A percentile compares a stretch with the other conserved stretches of the same genome.
These are phyloP conservation scores for Barbus barbus DNA, from an alignment of 2,113 vertebrate species.

Conservation along the genomic window DNA sequence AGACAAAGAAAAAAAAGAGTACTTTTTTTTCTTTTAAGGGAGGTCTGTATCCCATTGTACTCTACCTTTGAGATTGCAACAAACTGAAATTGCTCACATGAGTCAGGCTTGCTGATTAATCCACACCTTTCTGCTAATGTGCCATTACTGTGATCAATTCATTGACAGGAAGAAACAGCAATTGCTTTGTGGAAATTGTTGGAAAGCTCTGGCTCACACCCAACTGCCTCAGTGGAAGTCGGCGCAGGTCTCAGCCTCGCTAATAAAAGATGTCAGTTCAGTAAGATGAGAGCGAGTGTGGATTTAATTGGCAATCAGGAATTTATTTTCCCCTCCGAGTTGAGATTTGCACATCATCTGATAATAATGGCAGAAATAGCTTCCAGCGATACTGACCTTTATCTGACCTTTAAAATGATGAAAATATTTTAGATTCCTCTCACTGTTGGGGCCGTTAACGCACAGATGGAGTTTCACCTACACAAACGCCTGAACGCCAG, in stretches of 20 bases:
- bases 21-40: neutral
- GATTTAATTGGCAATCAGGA: conserved; percentile 68
- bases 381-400: conserved; percentile 38
- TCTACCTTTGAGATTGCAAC: too few species aligned
- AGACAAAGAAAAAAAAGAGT: too few species aligned
- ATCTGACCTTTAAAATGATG: conserved; percentile 50
- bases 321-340: conserved; percentile 48
- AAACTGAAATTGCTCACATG: neutral
- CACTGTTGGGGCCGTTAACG: neutral
- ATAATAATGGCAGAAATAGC: conserved; percentile 44
- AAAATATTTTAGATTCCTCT: conserved; percentile 53
- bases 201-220: neutral
- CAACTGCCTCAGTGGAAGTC: conserved; percentile 1
- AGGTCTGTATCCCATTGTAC: neutral
- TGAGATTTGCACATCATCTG: conserved; percentile 52
- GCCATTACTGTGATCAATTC: conserved; percentile 7
- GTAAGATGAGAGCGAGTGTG: conserved; percentile 57
- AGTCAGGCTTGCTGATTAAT: neutral
- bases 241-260: conserved; percentile 51
- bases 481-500: neutral
- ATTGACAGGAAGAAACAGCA: conserved; percentile 31
- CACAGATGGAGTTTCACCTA: conserved; percentile 31
- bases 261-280: conserved; percentile 61
- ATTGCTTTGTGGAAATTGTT: conserved; percentile 24
- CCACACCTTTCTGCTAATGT: neutral